Evolutionary conservation across 37 sponge, comb jelly and placozoan genomes (phyloP), one percentile per base, ranked within the genome.

Genomic region (Aplysina aerophoba): DNA sequence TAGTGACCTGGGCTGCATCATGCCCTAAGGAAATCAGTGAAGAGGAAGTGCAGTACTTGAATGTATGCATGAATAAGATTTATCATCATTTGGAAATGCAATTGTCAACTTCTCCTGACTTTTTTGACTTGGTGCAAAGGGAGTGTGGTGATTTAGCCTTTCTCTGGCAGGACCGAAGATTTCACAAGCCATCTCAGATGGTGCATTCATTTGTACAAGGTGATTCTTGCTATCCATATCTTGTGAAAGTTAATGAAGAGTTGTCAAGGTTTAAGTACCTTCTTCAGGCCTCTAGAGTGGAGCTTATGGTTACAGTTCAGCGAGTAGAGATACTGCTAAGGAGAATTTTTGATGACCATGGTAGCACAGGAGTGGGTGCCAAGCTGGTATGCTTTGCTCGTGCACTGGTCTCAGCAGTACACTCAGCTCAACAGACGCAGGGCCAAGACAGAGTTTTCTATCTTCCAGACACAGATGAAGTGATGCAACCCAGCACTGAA

Each of bases 401-500:
- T 30, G 71, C 28, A 27, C 71, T 69, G 13, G 71, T 69, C 8
- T 44, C 28, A 30, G 27, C 11, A 4, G 27, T 62, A 25, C 12
- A n/a, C n/a, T n/a, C n/a, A n/a, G n/a, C 27, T 4, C 4, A 62
- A 27, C 11, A 62, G 12, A 62, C 4, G 63, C 4, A 62, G 63
- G 4, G 4, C 63, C n/a, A 25, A 25, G n/a, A 6, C 11, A 14
- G 63, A 27, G n/a, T 16, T 0, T 69, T 84, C 4, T 89, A 68
- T 50, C 84, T 89, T 5, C 87, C 87, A 44, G 84, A 91, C 86
- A 81, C 84, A 59, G 12, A 79, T 27, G 40, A 75, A 0, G 35
- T 91, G 20, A 87, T 91, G 87, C 57, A 85, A 6, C 84, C 80
- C n/a, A 73, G 50, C 16, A 38, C 54, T 39, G 58, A 79, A 31